phyloP scores from a whole-genome alignment of 2,888 invertebrate species.

The Alsophila aescularia region DNA sequence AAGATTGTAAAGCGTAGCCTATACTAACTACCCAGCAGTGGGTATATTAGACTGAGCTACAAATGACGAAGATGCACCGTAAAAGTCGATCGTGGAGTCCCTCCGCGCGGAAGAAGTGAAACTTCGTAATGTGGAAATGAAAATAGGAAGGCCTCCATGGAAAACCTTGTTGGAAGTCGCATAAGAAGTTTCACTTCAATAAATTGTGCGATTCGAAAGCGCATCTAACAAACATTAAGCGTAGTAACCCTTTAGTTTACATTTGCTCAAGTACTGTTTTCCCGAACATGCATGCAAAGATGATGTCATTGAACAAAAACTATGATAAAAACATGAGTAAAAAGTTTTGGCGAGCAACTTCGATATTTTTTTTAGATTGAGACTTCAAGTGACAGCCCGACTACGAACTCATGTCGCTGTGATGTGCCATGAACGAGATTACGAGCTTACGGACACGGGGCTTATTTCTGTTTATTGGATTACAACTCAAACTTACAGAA shows the following conservation, averaged over 20 bases:
- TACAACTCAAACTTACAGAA: not conserved
- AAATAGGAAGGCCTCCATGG: no score
- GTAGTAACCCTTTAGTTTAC: not conserved
- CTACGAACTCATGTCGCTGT: conserved; percentile 1
- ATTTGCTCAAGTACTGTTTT: conserved; percentile 5
- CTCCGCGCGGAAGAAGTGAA: no score
- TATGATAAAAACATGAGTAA: conserved; percentile 28
- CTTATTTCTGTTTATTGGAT: conserved; percentile 6
- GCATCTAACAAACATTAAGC: not conserved
- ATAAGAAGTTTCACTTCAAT: no score
- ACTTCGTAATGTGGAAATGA: no score
- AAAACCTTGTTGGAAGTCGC: no score
- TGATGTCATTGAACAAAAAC: conserved; percentile 37
- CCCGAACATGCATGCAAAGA: not conserved
- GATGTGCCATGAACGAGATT: not conserved
- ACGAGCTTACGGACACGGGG: not conserved
- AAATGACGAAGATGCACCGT: no score
- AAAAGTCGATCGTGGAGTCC: no score
- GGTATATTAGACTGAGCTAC: no score
- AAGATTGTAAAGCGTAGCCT: no score
- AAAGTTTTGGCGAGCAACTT: conserved; percentile 31
- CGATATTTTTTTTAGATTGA: conserved; percentile 36
- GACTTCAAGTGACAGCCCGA: conserved; percentile 22
- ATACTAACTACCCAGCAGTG: no score
- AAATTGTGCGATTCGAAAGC: not conserved